Evolutionary conservation across 2,113 vertebrate species (phyloP).

Genomic region (Lipophrys pholis): DNA sequence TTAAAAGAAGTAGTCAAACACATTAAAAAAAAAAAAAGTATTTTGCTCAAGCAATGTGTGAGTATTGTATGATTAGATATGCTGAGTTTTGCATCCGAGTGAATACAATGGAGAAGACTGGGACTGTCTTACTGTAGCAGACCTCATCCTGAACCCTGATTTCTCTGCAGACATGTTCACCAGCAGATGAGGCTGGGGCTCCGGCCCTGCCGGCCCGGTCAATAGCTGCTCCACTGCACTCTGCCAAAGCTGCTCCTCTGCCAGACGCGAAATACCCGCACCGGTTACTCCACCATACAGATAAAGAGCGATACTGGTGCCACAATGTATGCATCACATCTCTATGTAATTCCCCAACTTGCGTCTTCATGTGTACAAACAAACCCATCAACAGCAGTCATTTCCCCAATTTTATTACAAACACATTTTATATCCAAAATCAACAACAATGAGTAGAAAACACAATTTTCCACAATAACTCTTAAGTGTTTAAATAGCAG

Average conservation of each 20-base stretch:
- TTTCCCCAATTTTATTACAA: constrained; percentile 69
- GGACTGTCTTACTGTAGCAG: constrained; percentile 29
- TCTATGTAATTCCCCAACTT: constrained; percentile 10
- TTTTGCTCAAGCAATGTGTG: constrained; percentile 13
- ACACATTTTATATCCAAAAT: constrained; percentile 48
- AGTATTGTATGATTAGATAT: not conserved
- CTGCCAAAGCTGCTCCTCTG: constrained; percentile 61
- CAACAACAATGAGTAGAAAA: constrained; percentile 65
- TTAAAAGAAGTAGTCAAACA: no score
- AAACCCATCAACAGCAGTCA: no score
- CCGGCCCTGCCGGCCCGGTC: constrained; percentile 52
- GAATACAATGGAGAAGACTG: constrained; percentile 24
- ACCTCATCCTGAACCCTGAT: constrained; percentile 67
- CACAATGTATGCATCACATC: constrained; percentile 7
- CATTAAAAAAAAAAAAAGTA: not conserved
- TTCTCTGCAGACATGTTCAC: constrained; percentile 60
- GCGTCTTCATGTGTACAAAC: constrained; percentile 3
- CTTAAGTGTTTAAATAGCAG: constrained; percentile 30
- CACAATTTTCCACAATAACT: constrained; percentile 23
- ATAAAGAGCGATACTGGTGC: constrained; percentile 26
- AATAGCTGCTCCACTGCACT: constrained; percentile 65
- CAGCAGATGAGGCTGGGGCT: constrained; percentile 51
- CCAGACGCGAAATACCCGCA: constrained; percentile 53
- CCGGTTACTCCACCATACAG: constrained; percentile 37
- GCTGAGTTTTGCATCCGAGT: not conserved